A percentile compares a stretch with the other conserved stretches of the same genome.
phyloP scores from a whole-genome alignment of 2,888 invertebrate species.

The Luffia ferchaultella region DNA sequence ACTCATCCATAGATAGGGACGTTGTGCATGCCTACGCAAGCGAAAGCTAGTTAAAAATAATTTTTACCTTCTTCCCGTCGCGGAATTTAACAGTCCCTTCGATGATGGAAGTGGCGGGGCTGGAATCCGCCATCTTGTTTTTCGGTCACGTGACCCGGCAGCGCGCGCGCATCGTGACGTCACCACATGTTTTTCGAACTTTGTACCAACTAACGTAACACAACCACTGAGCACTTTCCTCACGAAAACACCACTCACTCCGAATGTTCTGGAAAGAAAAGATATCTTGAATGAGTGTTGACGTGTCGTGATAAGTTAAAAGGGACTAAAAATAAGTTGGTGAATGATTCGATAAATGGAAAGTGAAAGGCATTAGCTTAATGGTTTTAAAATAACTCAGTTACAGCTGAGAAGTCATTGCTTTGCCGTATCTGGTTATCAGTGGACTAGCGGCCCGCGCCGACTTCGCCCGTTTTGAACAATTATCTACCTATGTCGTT shows the following conservation, averaged over 20 bases:
- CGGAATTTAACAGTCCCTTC: conserved; percentile 91
- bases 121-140: conserved; percentile 49
- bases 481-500: too few species aligned
- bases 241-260: background rate
- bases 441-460: too few species aligned
- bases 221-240: background rate
- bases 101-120: conserved; percentile 77
- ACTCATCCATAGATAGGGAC: too few species aligned
- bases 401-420: too few species aligned
- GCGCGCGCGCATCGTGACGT: conserved; percentile 37
- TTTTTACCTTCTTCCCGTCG: conserved; percentile 92
- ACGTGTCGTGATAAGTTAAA: background rate
- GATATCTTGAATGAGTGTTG: background rate
- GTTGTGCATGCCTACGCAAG: too few species aligned
- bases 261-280: background rate
- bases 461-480: too few species aligned
- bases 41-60: too few species aligned
- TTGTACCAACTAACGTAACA: conserved; percentile 2
- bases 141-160: conserved; percentile 46
- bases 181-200: conserved; percentile 27
- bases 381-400: background rate
- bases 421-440: too few species aligned
- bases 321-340: background rate
- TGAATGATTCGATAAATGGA: background rate
- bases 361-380: background rate